Conservation (phyloP, 2,113 vertebrate species). For the Nannospalax galili region DNA sequence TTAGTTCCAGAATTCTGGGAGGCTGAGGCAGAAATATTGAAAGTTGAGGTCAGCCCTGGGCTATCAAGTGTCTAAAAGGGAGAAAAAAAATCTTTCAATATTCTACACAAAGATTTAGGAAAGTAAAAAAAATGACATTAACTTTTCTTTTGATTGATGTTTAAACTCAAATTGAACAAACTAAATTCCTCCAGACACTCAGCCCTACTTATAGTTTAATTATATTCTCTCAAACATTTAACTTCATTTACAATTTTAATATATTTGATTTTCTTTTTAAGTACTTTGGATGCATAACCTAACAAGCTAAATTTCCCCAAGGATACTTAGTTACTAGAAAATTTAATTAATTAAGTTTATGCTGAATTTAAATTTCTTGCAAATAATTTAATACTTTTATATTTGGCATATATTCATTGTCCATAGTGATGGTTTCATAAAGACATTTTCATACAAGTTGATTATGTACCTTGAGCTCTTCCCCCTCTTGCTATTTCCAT, state of each 20-base stretch:
- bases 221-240: conserved; percentile 60
- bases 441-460: not conserved
- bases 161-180: conserved; percentile 54
- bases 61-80: not conserved
- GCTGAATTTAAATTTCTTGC: conserved; percentile 51
- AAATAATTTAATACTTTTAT: conserved; percentile 40
- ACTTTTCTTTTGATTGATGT: conserved; percentile 59
- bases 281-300: conserved; percentile 56
- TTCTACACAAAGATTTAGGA: conserved; percentile 44
- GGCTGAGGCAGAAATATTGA: not conserved
- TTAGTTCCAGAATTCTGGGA: not conserved
- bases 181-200: conserved; percentile 54
- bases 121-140: conserved; percentile 58
- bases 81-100: conserved; percentile 12
- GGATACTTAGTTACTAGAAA: conserved; percentile 62
- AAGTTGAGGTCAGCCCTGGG: not conserved
- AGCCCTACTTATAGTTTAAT: conserved; percentile 53
- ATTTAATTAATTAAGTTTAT: conserved; percentile 59
- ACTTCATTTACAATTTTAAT: conserved; percentile 65
- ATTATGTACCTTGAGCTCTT: not conserved
- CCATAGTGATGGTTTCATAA: not conserved
- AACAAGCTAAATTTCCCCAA: conserved; percentile 58
- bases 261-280: conserved; percentile 71
- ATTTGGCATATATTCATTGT: not conserved
- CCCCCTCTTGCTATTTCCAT: not conserved